Evolutionary conservation across 2,888 invertebrate species (phyloP).

Genomic region (Limenitis arthemis): DNA sequence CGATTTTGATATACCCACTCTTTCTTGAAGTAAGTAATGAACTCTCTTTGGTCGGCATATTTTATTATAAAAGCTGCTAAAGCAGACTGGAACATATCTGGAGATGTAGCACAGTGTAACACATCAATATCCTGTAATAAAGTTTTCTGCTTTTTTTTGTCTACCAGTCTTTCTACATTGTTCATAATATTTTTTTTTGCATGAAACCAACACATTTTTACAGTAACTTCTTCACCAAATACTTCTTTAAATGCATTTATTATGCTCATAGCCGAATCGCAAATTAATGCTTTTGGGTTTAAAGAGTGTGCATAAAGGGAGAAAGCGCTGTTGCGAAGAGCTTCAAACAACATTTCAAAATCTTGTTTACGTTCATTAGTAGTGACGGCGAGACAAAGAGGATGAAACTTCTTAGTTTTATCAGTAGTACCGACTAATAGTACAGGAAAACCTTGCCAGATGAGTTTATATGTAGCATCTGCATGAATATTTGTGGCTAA

Average conservation of each 20-base stretch:
- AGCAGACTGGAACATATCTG: background rate
- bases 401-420: slow-evolving; percentile 5
- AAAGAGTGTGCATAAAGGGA: background rate
- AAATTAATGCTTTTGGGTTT: background rate
- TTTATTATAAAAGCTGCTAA: background rate
- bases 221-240: slow-evolving; percentile 10
- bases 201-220: slow-evolving; percentile 16
- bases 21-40: slow-evolving; percentile 15
- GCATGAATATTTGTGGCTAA: background rate
- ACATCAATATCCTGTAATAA: slow-evolving; percentile 6
- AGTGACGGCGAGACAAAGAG: slow-evolving; percentile 1
- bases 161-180: slow-evolving; percentile 1
- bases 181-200: slow-evolving; percentile 12
- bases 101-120: background rate
- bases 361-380: background rate
- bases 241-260: slow-evolving; percentile 18
- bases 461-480: slow-evolving; percentile 21
- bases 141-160: slow-evolving; percentile 1
- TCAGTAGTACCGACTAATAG: slow-evolving; percentile 25
- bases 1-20: slow-evolving; percentile 15
- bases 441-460: slow-evolving; percentile 27
- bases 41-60: background rate
- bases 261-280: slow-evolving; percentile 19
- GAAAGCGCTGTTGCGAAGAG: slow-evolving; percentile 3
- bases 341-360: slow-evolving; percentile 1